Base-by-base conservation (phyloP, 2,113 vertebrate species). In the Notothenia coriiceps region DNA sequence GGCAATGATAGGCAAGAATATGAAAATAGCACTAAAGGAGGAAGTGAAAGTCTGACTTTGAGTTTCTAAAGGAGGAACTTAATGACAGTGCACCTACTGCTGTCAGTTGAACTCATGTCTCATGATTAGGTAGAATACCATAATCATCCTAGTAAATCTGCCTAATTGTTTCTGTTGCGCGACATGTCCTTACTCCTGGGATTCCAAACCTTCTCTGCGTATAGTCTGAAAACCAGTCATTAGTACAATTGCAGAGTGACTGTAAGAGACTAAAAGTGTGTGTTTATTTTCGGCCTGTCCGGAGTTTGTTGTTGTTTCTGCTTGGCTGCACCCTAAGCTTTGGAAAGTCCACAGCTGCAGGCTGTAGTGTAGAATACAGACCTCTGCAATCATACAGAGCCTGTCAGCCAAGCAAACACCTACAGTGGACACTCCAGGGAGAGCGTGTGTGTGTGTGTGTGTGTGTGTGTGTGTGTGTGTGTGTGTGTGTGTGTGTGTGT, bases 301-400 rank as follows among this genome's bases (percentile, higher is more conserved):
- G 33, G 70, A 79, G 86, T 89, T 79, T 87, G 81, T 87, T 83
- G 79, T 74, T 80, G 79, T 86, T 86, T 83, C 85, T 91, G 80
- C 60, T 88, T 77, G 83, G 80, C 70, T 86, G 82, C 86, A 82
- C 70, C 46, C 67, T 25, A 13, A 76, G 82, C 82, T 83, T 78
- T 80, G 75, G 77, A 84, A 74, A 79, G 71, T 70, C 83, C 77
- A 86, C 89, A 90, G 86, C 91, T 91, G 91, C 85, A 89, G 88
- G 86, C 91, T 78, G 81, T 82, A 77, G 81, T 74, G 85, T 13
- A 65, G 75, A 35, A 25, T 59, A 61, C 89, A 88, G 85, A 89
- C 87, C 79, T 50, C 82, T 78, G 81, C 88, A 91, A 89, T 90
- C 87, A 92, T 56, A 82, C 80, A 61, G 66, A 80, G 83, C 85